Evolutionary conservation across 2,888 invertebrate species (phyloP).

Genomic region (Agrochola lota): DNA sequence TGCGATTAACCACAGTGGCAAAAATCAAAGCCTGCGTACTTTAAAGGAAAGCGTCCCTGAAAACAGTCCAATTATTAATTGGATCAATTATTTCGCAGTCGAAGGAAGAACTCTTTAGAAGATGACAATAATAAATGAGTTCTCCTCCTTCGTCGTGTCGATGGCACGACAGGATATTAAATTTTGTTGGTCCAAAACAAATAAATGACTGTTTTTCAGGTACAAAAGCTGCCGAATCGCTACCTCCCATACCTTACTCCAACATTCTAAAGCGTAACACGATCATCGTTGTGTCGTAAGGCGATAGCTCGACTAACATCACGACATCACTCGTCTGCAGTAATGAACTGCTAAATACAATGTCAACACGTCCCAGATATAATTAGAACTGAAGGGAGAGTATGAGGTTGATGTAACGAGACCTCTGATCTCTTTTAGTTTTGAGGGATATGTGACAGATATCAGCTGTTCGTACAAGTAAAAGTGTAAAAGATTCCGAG

Average conservation of each 20-base stretch:
- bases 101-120: too few relatives aligned
- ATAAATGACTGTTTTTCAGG: too few relatives aligned
- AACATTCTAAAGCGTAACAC: constrained; percentile 67
- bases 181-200: too few relatives aligned
- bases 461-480: constrained; percentile 43
- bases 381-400: constrained; percentile 46
- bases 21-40: background rate
- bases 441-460: constrained; percentile 31
- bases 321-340: constrained; percentile 73
- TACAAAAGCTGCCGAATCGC: constrained; percentile 28
- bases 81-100: background rate
- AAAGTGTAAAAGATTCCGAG: constrained; percentile 3
- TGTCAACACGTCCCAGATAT: constrained; percentile 79
- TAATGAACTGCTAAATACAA: constrained; percentile 84
- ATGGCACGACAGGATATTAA: too few relatives aligned
- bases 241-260: constrained; percentile 39
- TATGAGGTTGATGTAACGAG: constrained; percentile 18
- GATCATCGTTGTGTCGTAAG: constrained; percentile 76
- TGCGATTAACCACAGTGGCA: background rate
- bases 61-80: background rate
- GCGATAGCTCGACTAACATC: constrained; percentile 78
- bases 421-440: constrained; percentile 60
- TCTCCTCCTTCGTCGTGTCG: too few relatives aligned
- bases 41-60: background rate
- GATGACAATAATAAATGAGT: too few relatives aligned